phyloP scores from a whole-genome alignment of 2,113 vertebrate species.

The Poeciliopsis prolifica region DNA sequence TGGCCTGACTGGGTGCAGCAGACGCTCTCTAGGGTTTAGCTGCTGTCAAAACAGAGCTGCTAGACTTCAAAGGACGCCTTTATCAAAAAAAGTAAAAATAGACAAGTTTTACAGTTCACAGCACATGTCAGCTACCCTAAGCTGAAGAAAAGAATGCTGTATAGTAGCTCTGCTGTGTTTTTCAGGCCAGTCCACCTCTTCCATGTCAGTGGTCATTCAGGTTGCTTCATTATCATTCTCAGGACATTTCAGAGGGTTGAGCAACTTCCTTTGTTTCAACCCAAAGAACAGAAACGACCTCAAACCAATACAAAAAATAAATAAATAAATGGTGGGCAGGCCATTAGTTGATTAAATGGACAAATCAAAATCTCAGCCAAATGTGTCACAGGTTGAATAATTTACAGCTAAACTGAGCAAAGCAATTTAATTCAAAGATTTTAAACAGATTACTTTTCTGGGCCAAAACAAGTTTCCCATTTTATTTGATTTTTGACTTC shows the following conservation, averaged over 20 bases:
- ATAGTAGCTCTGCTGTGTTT: slow-evolving; percentile 1
- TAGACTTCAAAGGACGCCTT: slow-evolving; percentile 32
- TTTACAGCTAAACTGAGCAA: neutral
- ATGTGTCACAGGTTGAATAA: slow-evolving; percentile 8
- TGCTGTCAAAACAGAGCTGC: slow-evolving; percentile 37
- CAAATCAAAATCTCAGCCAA: neutral
- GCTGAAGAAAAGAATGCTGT: slow-evolving; percentile 8
- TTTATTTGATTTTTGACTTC: no score
- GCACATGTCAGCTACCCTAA: slow-evolving; percentile 17
- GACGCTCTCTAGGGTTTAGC: neutral
- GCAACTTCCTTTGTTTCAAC: slow-evolving; percentile 54
- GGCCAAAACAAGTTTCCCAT: neutral
- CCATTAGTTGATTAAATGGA: slow-evolving; percentile 38
- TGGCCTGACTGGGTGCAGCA: slow-evolving; percentile 10
- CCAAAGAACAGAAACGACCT: slow-evolving; percentile 4
- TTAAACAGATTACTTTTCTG: neutral
- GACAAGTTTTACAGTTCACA: slow-evolving; percentile 46
- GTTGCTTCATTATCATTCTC: slow-evolving; percentile 75
- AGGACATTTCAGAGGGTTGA: slow-evolving; percentile 50
- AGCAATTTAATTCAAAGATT: neutral
- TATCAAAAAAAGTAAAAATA: slow-evolving; percentile 3
- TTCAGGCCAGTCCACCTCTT: slow-evolving; percentile 30
- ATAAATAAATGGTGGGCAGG: neutral
- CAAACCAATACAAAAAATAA: neutral
- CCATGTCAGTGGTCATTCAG: slow-evolving; percentile 68